Percentiles rank a stretch among this genome's conserved stretches.
These are phyloP conservation scores for Dinothrombium tinctorium DNA, from an alignment of 1,140 invertebrate genomes.

Conservation along the genomic window DNA sequence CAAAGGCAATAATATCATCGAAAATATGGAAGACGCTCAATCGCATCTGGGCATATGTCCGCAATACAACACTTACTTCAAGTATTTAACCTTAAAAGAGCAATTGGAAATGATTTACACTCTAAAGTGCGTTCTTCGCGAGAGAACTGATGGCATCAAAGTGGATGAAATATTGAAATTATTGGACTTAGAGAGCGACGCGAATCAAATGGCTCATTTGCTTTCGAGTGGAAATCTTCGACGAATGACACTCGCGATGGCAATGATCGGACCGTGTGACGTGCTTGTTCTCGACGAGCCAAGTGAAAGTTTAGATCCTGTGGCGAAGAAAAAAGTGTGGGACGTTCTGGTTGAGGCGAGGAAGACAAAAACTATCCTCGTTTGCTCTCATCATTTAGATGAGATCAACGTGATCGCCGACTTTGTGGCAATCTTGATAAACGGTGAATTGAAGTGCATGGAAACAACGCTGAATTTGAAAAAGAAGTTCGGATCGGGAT, in stretches of 20 bases:
- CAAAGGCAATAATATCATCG: not conserved
- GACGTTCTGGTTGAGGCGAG: slow-evolving; percentile 28
- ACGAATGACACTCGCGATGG: slow-evolving; percentile 27
- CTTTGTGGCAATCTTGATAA: slow-evolving; percentile 17
- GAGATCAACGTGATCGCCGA: slow-evolving; percentile 19
- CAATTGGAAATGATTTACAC: not conserved
- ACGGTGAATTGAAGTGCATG: slow-evolving; percentile 2
- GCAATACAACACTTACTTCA: not conserved
- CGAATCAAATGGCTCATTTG: not conserved
- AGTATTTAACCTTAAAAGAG: not conserved
- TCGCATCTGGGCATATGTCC: not conserved
- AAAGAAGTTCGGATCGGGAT: slow-evolving; percentile 12
- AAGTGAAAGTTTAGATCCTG: slow-evolving; percentile 25
- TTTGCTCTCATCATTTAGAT: slow-evolving; percentile 19
- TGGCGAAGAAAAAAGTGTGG: slow-evolving; percentile 24
- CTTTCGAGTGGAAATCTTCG: too few species aligned
- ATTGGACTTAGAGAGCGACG: not conserved
- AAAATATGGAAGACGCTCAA: not conserved
- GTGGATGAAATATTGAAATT: not conserved
- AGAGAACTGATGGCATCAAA: not conserved
- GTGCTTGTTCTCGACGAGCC: slow-evolving; percentile 24
- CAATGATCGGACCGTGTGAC: slow-evolving; percentile 24
- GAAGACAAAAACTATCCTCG: slow-evolving; percentile 32
- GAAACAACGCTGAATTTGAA: slow-evolving; percentile 3
- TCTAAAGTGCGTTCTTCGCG: not conserved